These are phyloP conservation scores for Anser cygnoides DNA, from an alignment of 2,113 vertebrate genomes.

Conservation along the genomic window DNA sequence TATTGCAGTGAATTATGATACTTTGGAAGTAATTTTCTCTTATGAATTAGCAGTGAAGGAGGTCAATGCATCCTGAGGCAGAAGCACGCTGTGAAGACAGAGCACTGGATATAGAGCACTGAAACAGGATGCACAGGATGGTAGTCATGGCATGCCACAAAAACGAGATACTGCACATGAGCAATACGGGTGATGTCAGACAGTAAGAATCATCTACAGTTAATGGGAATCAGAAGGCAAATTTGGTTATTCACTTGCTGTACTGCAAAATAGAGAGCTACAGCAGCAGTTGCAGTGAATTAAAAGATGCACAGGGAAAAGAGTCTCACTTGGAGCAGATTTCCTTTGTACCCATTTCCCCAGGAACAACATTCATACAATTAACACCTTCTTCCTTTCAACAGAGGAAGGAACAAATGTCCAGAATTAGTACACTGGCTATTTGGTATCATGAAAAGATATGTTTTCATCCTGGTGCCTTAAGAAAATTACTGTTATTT, in stretches of 20 bases:
- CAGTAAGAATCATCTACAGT: not conserved
- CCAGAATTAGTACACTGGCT: not conserved
- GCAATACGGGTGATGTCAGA: not conserved
- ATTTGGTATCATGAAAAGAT: not conserved
- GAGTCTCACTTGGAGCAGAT: not conserved
- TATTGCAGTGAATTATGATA: not conserved
- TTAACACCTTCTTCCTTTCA: not conserved
- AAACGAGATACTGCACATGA: rapidly evolving
- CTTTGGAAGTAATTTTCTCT: not conserved
- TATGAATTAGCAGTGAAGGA: not conserved
- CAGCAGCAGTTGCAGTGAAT: not conserved
- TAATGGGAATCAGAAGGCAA: not conserved
- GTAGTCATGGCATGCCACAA: not conserved
- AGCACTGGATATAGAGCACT: not conserved
- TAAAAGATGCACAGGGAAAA: not conserved
- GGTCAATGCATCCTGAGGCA: not conserved
- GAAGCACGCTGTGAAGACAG: not conserved
- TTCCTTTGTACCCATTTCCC: not conserved
- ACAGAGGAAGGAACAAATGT: not conserved
- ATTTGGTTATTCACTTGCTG: not conserved
- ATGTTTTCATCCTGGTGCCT: not conserved
- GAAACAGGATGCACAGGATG: not conserved
- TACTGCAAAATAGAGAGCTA: not conserved
- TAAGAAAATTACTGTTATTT: not conserved
- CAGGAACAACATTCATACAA: not conserved